Evolutionary conservation across 2,888 invertebrate species (phyloP), one percentile per base, ranked within the genome.

Genomic region (Orthosia gracilis): DNA sequence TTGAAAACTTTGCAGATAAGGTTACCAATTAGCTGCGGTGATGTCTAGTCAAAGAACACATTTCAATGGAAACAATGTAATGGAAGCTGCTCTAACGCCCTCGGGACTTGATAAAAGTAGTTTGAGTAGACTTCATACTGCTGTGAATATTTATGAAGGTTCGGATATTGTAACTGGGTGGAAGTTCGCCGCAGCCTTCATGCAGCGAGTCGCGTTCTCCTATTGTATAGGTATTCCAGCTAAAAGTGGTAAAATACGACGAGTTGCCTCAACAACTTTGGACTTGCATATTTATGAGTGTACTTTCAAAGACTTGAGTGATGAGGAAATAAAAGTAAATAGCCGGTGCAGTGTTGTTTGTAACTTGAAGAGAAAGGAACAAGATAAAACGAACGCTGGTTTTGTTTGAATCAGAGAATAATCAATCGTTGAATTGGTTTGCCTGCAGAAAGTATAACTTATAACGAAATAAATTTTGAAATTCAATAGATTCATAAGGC

Each of bases 211-310:
- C 86, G 89, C 87, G 89, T 87, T 90, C 85, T 83, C 80, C 92
- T 92, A 92, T 94, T 94, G 94, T 94, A 91, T 90, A 89, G 91
- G 90, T 92, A 91, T 91, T 88, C 89, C 89, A 90, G 91, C 91
- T 92, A 92, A 92, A 92, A 93, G 91, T 92, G 91, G 90, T 92
- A 90, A 92, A 94, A 93, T 93, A 94, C 92, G 89, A 91, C 87
- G 91, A 92, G 92, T 90, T 92, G 89, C 91, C 89, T 88, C 91
- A 90, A 91, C 92, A 93, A 92, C 92, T 94, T 91, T 87, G 86
- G 91, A 90, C 91, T 93, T 94, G 94, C 94, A 94, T 94, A 94
- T 94, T 94, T 94, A 94, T 94, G 94, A 94, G 93, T 92, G 90
- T 92, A 92, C 92, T 94, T 93, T 89, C 89, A 92, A 93, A 94